These are phyloP conservation scores for Cirrhinus mrigala DNA, from an alignment of 2,797 vertebrate species.

Conservation along the genomic window DNA sequence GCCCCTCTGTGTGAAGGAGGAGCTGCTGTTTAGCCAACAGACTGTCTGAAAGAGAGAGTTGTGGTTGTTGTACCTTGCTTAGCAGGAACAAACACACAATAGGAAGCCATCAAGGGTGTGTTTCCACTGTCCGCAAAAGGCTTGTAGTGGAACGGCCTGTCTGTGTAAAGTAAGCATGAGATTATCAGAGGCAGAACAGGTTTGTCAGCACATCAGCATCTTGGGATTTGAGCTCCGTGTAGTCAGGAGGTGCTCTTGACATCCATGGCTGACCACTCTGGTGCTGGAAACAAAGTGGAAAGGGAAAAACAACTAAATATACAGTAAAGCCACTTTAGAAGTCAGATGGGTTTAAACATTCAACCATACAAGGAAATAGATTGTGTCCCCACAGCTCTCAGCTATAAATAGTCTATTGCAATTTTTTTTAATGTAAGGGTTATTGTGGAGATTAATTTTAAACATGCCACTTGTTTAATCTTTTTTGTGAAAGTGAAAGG, in stretches of 20 bases:
- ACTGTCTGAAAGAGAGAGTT: slow-evolving; percentile 33
- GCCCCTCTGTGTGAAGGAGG: neutral
- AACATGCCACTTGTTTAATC: slow-evolving; percentile 7
- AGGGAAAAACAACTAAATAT: slow-evolving; percentile 17
- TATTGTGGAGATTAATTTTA: neutral
- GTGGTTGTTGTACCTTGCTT: slow-evolving; percentile 30
- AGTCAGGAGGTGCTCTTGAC: slow-evolving; percentile 19
- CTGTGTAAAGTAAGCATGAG: slow-evolving; percentile 72
- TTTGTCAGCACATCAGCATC: slow-evolving; percentile 47
- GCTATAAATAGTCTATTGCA: neutral
- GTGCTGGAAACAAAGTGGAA: slow-evolving; percentile 12
- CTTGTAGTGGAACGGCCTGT: slow-evolving; percentile 48
- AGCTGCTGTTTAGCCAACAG: slow-evolving; percentile 37
- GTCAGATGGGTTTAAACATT: slow-evolving; percentile 33
- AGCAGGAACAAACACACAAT: slow-evolving; percentile 14
- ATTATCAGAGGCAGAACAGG: slow-evolving; percentile 68
- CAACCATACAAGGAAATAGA: slow-evolving; percentile 31
- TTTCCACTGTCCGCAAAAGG: slow-evolving; percentile 42
- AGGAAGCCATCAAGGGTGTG: neutral
- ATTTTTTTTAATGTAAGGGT: neutral
- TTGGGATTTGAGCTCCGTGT: slow-evolving; percentile 42
- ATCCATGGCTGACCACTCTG: neutral
- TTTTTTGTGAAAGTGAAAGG: too few relatives aligned
- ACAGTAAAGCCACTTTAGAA: slow-evolving; percentile 7
- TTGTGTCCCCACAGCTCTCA: neutral